Evolutionary conservation across 2,797 vertebrate species (phyloP).

Genomic region (Cyprinodon diabolis): DNA sequence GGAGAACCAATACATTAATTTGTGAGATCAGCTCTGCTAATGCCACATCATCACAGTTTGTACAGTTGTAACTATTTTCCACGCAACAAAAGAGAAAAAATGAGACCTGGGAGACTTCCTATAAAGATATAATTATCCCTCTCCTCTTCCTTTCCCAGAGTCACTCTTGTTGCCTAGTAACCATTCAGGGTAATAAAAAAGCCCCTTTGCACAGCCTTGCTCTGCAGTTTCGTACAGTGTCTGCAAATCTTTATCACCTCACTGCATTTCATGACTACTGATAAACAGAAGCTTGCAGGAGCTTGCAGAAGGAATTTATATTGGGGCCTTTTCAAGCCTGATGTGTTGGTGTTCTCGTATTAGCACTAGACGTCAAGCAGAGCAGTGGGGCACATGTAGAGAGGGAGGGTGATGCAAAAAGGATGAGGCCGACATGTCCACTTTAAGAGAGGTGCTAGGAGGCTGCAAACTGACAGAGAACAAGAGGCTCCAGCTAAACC

Average conservation of each 20-base stretch:
- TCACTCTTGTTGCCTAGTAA: slow-evolving; percentile 59
- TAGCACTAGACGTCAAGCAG: not conserved
- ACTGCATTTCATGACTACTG: slow-evolving; percentile 26
- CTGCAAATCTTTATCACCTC: slow-evolving; percentile 27
- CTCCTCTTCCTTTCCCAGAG: slow-evolving; percentile 42
- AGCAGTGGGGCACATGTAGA: slow-evolving; percentile 7
- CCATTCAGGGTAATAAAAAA: slow-evolving; percentile 19
- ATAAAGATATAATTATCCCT: slow-evolving; percentile 60
- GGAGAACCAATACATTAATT: not conserved
- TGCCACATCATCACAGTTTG: slow-evolving; percentile 17
- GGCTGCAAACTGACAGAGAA: slow-evolving; percentile 16
- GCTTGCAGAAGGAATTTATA: slow-evolving; percentile 7
- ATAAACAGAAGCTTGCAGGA: slow-evolving; percentile 25
- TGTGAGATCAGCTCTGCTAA: slow-evolving; percentile 13
- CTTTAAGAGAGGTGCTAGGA: slow-evolving; percentile 17
- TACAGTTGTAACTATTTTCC: slow-evolving; percentile 19
- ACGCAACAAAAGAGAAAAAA: slow-evolving; percentile 44
- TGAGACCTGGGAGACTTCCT: slow-evolving; percentile 47
- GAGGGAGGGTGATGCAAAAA: slow-evolving; percentile 36
- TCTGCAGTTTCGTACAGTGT: slow-evolving; percentile 11
- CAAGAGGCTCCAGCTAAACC: slow-evolving; percentile 1
- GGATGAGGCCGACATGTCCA: slow-evolving; percentile 15
- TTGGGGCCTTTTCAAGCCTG: slow-evolving; percentile 14
- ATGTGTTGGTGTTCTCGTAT: not conserved
- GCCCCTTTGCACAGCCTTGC: slow-evolving; percentile 26